A percentile compares a stretch with the other conserved stretches of the same genome.
Conservation (phyloP, 2,113 vertebrate genomes). For the Leptocoma aspasia region DNA sequence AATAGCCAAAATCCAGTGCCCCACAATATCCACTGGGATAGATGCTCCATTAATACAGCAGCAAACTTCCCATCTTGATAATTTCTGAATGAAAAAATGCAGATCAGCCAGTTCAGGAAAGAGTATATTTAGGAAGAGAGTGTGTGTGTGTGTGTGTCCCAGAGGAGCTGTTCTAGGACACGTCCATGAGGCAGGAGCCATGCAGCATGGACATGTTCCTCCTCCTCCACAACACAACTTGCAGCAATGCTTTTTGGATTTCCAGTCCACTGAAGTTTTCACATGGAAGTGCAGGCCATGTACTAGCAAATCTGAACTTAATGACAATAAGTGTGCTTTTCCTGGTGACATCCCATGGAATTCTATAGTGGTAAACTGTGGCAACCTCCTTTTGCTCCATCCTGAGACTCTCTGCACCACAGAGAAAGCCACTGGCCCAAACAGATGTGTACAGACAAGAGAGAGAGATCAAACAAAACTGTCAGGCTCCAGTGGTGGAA, state of each 20-base stretch:
- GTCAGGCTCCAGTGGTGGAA: background rate
- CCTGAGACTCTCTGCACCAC: background rate
- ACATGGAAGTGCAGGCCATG: background rate
- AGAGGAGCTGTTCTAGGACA: background rate
- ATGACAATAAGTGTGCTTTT: background rate
- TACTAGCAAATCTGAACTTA: background rate
- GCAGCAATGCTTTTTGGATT: background rate
- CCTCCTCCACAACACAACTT: background rate
- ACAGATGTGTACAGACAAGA: background rate
- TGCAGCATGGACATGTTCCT: background rate
- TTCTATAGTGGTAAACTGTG: background rate
- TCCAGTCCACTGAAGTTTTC: background rate
- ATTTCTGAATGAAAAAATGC: background rate
- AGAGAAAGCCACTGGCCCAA: background rate
- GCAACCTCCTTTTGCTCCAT: background rate
- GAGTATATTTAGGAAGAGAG: background rate
- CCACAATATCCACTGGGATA: background rate
- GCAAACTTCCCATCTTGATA: background rate
- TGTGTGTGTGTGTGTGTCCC: too few relatives aligned
- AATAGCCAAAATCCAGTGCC: background rate
- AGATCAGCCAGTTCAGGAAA: background rate
- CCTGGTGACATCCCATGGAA: background rate
- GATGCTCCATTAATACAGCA: background rate
- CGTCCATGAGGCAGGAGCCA: rapidly evolving
- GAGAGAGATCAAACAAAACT: background rate